Evolutionary conservation across 2,888 invertebrate genomes (phyloP), one percentile per base, ranked within the genome.

Genomic region (Hypomecis atomaria): DNA sequence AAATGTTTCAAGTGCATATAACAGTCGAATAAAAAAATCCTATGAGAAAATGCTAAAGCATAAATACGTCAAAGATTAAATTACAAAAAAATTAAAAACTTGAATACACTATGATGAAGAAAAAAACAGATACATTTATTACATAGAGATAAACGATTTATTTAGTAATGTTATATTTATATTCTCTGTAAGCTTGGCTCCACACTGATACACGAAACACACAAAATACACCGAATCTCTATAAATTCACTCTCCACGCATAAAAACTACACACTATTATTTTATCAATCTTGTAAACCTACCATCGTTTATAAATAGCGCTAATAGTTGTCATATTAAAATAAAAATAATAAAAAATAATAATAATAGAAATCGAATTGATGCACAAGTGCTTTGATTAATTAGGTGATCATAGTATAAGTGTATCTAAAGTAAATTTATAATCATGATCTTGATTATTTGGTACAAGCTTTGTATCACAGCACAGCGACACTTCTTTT

Each of bases 291-390:
- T 56, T 63, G 36, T 49, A 59, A 33, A 42, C 44, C 40, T 45
- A 40, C 40, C 58, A 57, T 53, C 44, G 9, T 55, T 62, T 36
- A 57, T 62, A 69, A 69, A 69, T 61, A 66, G 62, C 71, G 66
- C 64, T 62, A 40, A 33, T 50, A 52, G n/a, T 49, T n/a, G 3
- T 9, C 3, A 9, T 6, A 33, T 36, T 34, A 23, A 23, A 23
- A 8, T 45, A 23, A 23, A 23, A 23, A 23, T 23, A 23, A 23
- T 23, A 23, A 23, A 23, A 23, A 23, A 23, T 3, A 23, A 23
- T 1, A 23, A 23, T 23, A 23, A 23, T 23, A 23, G 23, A 23
- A 23, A 23, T 23, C 23, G 23, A 23, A 23, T 23, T 23, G 23
- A 23, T 23, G 23, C 3, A 23, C 23, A 23, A 23, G 23, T 3